phyloP scores from a whole-genome alignment of 2,113 vertebrate species.

The Pachypanchax playfairii region DNA sequence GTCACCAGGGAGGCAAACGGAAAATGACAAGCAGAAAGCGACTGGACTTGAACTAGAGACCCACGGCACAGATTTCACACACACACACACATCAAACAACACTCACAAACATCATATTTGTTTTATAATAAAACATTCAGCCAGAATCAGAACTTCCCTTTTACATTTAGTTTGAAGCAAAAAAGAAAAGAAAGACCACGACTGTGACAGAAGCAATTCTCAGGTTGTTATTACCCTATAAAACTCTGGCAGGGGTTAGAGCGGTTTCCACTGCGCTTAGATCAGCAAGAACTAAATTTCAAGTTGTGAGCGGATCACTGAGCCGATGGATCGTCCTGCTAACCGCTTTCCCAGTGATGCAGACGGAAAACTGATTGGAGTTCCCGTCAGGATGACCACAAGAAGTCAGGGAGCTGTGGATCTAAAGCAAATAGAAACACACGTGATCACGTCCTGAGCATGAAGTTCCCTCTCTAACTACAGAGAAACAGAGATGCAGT shows the following conservation, averaged over 20 bases:
- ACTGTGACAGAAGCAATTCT: slow-evolving; percentile 2
- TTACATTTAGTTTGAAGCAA: too few species aligned
- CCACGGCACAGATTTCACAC: neutral
- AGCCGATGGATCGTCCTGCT: slow-evolving; percentile 25
- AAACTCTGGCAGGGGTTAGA: too few species aligned
- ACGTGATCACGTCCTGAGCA: too few species aligned
- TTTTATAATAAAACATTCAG: too few species aligned
- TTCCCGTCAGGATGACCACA: slow-evolving; percentile 14
- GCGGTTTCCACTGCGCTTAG: slow-evolving; percentile 49
- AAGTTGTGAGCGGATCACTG: slow-evolving; percentile 1
- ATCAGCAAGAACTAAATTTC: slow-evolving; percentile 8
- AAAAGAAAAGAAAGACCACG: too few species aligned
- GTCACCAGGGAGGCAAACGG: neutral
- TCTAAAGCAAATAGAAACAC: too few species aligned
- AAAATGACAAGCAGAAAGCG: neutral
- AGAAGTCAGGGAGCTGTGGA: neutral
- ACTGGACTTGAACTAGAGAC: too few species aligned
- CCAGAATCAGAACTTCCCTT: too few species aligned
- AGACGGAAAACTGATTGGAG: slow-evolving; percentile 48
- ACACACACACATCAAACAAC: neutral
- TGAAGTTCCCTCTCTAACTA: too few species aligned
- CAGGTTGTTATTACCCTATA: slow-evolving; percentile 48
- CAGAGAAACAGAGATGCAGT: too few species aligned
- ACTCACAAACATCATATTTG: too few species aligned
- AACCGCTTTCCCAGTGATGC: slow-evolving; percentile 45